Evolutionary conservation across 2,888 invertebrate genomes (phyloP), one percentile per base, ranked within the genome.

Genomic region (Agriopis marginaria): DNA sequence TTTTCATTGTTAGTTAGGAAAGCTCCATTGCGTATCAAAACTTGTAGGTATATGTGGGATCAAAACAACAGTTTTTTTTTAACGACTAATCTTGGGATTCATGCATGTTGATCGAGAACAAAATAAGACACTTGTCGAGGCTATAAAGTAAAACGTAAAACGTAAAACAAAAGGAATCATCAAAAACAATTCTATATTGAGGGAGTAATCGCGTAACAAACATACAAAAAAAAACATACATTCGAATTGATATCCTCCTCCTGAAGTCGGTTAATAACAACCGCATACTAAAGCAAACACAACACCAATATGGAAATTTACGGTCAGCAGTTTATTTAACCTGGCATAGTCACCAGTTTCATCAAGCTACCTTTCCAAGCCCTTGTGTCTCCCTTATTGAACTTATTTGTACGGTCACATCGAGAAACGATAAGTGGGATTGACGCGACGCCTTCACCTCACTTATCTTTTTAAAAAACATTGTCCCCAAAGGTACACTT

Each of bases 401-500:
- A 66, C 71, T 72, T 75, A 74, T 77, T 77, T 74, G 75, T 75
- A 73, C 74, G 68, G 66, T 70, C 71, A 77, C 79, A 82, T 82
- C 81, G 76, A 79, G 80, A 84, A 78, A 77, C 76, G 77, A 83
- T 82, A 81, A 76, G 78, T 78, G 73, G 78, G 79, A 74, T 78
- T 69, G 79, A 73, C 72, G 65, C 75, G 81, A 77, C 79, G 80
- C 80, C 81, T 78, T 79, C 75, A 76, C 79, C 81, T 81, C 77
- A 80, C 82, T 87, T 89, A 89, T 88, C 86, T 86, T 88, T 86
- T 82, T 85, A 86, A 88, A 89, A 90, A 89, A 88, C 86, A 92
- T 90, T 84, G 85, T 84, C 84, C 92, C 92, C 91, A 74, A 71
- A 87, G 89, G 90, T 85, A 83, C 83, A 82, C 77, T 87, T 77